Percentiles rank a stretch among this genome's conserved stretches.
Conservation (phyloP, 2,797 vertebrate genomes). For the Liparis tanakae region DNA sequence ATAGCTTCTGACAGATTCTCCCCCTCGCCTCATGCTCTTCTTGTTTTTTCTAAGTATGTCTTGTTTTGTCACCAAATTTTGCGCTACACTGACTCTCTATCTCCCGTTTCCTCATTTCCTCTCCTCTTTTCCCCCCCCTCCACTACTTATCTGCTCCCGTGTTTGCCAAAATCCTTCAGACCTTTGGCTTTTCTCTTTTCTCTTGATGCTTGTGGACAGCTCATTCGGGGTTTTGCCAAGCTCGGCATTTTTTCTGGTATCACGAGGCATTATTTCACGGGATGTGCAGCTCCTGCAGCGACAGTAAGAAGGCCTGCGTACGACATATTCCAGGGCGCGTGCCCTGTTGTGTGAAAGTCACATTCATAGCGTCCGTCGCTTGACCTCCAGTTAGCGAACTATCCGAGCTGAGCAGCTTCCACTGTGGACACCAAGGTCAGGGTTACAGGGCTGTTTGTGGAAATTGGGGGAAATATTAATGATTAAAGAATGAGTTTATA, state of each 20-base stretch:
- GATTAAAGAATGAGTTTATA: background rate
- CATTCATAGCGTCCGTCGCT: background rate
- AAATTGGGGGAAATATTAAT: background rate
- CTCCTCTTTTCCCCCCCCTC: background rate
- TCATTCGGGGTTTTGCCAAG: conserved; percentile 26
- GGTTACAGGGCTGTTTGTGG: background rate
- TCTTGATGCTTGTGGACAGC: conserved; percentile 35
- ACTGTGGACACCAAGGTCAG: background rate
- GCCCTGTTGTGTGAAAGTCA: conserved; percentile 5
- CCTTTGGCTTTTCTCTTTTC: conserved; percentile 28
- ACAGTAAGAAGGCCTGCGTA: conserved; percentile 25
- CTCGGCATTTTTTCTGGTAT: conserved; percentile 39
- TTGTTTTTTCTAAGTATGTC: conserved; percentile 48
- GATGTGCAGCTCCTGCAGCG: conserved; percentile 10
- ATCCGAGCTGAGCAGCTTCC: background rate
- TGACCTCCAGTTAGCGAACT: conserved; percentile 1
- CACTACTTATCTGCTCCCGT: conserved; percentile 18
- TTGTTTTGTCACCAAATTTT: conserved; percentile 27
- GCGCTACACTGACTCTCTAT: background rate
- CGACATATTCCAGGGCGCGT: conserved; percentile 23
- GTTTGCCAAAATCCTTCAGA: conserved; percentile 33
- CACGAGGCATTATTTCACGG: conserved; percentile 34
- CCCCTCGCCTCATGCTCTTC: conserved; percentile 29
- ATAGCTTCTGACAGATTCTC: conserved; percentile 61
- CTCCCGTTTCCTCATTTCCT: conserved; percentile 1